Percentiles rank a stretch among this genome's conserved stretches.
Conservation (phyloP, 2,113 vertebrate genomes). For the Elachura formosa region DNA sequence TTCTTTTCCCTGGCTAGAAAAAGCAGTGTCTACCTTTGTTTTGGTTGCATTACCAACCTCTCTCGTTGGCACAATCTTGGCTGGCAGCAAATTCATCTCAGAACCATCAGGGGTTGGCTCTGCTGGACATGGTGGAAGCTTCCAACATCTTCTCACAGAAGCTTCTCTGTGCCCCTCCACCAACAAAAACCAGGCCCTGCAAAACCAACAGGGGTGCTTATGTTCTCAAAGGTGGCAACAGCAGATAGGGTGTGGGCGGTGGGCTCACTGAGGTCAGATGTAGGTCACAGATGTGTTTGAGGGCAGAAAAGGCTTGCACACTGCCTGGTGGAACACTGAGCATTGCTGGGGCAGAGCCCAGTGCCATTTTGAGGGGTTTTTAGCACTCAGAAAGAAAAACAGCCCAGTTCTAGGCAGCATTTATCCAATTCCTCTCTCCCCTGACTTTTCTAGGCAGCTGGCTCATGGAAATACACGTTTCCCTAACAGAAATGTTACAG, state of each 20-base stretch:
- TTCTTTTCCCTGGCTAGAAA: not conserved
- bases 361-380: not conserved
- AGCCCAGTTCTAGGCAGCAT: not conserved
- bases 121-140: rapidly evolving
- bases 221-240: not conserved
- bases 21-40: not conserved
- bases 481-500: not conserved
- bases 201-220: rapidly evolving
- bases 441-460: not conserved
- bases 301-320: not conserved
- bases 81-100: not conserved
- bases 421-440: not conserved
- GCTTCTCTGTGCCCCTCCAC: not conserved
- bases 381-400: not conserved
- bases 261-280: not conserved
- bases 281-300: not conserved
- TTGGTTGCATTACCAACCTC: rapidly evolving
- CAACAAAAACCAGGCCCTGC: rapidly evolving
- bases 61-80: rapidly evolving
- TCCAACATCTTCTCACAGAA: not conserved
- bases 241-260: not conserved
- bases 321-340: not conserved
- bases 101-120: not conserved
- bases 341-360: not conserved
- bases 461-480: not conserved